These are phyloP conservation scores for Suricata suricatta DNA, from an alignment of 2,113 vertebrate species.

Conservation along the genomic window DNA sequence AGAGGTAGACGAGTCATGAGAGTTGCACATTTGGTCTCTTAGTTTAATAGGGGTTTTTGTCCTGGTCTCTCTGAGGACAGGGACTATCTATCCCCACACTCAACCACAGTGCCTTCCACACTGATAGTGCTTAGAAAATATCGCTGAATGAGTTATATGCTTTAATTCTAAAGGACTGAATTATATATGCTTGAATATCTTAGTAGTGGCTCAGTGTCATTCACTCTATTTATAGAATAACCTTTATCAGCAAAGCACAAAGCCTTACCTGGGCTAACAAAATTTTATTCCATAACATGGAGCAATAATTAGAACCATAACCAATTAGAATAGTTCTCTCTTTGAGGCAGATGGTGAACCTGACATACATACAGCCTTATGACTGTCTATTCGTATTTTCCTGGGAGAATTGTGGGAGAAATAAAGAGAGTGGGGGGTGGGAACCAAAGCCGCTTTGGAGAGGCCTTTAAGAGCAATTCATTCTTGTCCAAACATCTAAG, in stretches of 20 bases:
- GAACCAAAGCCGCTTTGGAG: background rate
- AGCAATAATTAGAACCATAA: background rate
- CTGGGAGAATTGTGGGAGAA: background rate
- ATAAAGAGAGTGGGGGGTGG: background rate
- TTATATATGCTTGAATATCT: background rate
- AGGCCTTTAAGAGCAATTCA: background rate
- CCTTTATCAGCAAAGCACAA: background rate
- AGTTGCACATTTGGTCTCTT: background rate
- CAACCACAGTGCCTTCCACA: background rate
- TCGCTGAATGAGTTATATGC: background rate
- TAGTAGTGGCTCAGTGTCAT: background rate
- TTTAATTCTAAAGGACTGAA: background rate
- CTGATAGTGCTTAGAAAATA: background rate
- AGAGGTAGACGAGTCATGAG: background rate
- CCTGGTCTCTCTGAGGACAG: background rate
- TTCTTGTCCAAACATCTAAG: background rate
- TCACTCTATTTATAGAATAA: background rate
- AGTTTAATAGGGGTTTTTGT: background rate
- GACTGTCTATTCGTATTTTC: background rate
- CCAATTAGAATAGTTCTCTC: background rate
- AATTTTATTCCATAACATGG: background rate
- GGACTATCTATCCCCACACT: background rate
- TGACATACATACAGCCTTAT: background rate
- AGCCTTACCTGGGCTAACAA: background rate
- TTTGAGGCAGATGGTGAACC: background rate